Percentiles rank a stretch among this genome's conserved stretches.
These are phyloP conservation scores for Daubentonia madagascariensis DNA, from an alignment of 2,113 vertebrate species.

Conservation along the genomic window DNA sequence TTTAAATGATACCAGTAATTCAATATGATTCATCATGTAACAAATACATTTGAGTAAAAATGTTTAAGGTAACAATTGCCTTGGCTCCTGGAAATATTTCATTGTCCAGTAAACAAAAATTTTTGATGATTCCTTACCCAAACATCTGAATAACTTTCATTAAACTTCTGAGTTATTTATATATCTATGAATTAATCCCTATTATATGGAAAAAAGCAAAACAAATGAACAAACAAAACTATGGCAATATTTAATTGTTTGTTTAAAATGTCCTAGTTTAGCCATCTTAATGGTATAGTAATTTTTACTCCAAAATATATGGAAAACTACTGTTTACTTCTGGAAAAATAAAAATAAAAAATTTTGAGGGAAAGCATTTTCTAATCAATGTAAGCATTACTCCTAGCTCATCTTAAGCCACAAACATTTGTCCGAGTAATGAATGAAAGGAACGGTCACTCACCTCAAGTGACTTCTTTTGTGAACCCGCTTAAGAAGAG, in stretches of 20 bases:
- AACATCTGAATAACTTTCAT: background rate
- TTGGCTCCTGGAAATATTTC: background rate
- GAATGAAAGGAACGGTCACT: background rate
- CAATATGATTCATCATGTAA: background rate
- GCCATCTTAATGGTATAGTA: background rate
- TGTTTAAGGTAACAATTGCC: conserved; percentile 14
- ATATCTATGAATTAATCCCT: background rate
- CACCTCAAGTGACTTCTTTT: background rate
- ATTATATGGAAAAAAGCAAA: background rate
- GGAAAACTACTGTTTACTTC: background rate
- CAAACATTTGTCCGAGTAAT: background rate
- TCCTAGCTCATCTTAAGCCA: background rate
- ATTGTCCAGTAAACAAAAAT: background rate
- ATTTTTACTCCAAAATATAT: background rate
- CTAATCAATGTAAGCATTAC: background rate
- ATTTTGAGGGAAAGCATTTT: background rate
- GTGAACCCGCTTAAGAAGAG: background rate
- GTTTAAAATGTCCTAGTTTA: background rate
- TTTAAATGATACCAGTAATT: background rate
- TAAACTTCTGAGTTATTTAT: background rate
- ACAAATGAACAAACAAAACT: background rate
- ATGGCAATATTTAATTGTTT: background rate
- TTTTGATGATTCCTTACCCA: background rate
- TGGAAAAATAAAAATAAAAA: background rate
- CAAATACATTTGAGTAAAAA: conserved; percentile 46